A percentile compares a stretch with the other conserved stretches of the same genome.
These are phyloP conservation scores for Aldrovandia affinis DNA, from an alignment of 2,797 vertebrate genomes.

Conservation along the genomic window DNA sequence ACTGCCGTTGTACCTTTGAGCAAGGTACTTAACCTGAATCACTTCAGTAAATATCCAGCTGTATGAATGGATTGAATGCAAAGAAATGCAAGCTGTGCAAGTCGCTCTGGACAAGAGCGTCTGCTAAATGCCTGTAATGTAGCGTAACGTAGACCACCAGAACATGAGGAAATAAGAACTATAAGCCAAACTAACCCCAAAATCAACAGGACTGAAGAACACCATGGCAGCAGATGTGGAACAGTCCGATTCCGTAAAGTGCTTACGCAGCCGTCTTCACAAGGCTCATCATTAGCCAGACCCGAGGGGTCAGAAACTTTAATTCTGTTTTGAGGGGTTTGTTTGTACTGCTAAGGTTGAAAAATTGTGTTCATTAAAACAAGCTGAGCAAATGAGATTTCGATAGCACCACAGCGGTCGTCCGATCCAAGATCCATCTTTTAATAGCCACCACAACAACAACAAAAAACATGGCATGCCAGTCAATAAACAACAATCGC, in stretches of 20 bases:
- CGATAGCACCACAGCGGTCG: conserved; percentile 8
- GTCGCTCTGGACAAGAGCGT: no score
- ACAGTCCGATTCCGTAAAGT: no score
- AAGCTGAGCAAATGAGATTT: conserved; percentile 42
- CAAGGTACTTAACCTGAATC: no score
- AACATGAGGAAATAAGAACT: conserved; percentile 31
- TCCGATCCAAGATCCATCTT: conserved; percentile 33
- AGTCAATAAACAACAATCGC: conserved; percentile 14
- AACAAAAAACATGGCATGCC: neutral
- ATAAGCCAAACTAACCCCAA: neutral
- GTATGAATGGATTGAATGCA: no score
- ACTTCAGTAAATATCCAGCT: no score
- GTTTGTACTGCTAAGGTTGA: conserved; percentile 27
- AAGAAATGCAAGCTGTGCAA: no score
- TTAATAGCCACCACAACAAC: conserved; percentile 34
- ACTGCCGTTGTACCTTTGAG: no score
- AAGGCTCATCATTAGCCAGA: neutral
- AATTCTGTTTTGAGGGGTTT: conserved; percentile 5
- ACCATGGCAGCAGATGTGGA: no score
- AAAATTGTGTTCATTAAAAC: conserved; percentile 41
- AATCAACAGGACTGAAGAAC: neutral
- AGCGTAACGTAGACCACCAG: conserved; percentile 26
- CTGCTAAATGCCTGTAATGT: no score
- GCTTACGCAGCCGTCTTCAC: neutral
- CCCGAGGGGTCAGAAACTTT: conserved; percentile 9